Conservation (phyloP, 2,888 invertebrate genomes). For the Phaonia tiefii region DNA sequence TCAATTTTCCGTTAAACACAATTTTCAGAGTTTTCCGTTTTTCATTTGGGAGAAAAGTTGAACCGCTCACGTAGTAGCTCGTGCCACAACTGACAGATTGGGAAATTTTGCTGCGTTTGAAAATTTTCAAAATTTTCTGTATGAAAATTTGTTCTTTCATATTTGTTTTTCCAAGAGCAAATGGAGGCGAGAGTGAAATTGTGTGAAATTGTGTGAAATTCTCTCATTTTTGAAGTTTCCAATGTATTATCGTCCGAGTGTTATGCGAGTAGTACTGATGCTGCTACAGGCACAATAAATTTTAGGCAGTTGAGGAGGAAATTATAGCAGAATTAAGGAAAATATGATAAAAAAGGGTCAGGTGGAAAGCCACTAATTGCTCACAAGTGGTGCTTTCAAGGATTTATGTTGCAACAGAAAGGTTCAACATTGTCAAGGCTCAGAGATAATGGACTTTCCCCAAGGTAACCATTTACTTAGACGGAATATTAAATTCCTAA, state of each 20-base stretch:
- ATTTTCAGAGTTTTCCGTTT: too few species aligned
- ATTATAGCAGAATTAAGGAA: neutral
- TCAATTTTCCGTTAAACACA: slow-evolving; percentile 2
- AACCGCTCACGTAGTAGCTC: slow-evolving; percentile 75
- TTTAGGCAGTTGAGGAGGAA: slow-evolving; percentile 39
- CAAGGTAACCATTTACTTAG: too few species aligned
- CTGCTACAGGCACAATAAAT: neutral
- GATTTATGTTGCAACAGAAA: too few species aligned
- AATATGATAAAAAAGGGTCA: too few species aligned
- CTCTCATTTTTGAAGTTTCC: slow-evolving; percentile 68
- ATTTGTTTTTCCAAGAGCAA: slow-evolving; percentile 37
- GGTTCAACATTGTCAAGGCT: too few species aligned
- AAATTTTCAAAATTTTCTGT: slow-evolving; percentile 64
- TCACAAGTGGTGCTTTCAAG: too few species aligned
- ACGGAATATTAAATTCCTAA: too few species aligned
- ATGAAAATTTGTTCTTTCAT: slow-evolving; percentile 42
- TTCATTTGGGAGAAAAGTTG: slow-evolving; percentile 35
- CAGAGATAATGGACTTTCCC: too few species aligned
- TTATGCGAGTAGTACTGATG: slow-evolving; percentile 16
- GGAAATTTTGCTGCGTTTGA: neutral
- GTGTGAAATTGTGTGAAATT: slow-evolving; percentile 46
- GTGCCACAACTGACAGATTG: slow-evolving; percentile 73
- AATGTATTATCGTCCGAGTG: slow-evolving; percentile 65
- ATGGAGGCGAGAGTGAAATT: slow-evolving; percentile 38
- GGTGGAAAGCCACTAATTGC: too few species aligned